A percentile compares a stretch with the other conserved stretches of the same genome.
Conservation (phyloP, 2,888 invertebrate species). For the Chymomyza fuscimana region DNA sequence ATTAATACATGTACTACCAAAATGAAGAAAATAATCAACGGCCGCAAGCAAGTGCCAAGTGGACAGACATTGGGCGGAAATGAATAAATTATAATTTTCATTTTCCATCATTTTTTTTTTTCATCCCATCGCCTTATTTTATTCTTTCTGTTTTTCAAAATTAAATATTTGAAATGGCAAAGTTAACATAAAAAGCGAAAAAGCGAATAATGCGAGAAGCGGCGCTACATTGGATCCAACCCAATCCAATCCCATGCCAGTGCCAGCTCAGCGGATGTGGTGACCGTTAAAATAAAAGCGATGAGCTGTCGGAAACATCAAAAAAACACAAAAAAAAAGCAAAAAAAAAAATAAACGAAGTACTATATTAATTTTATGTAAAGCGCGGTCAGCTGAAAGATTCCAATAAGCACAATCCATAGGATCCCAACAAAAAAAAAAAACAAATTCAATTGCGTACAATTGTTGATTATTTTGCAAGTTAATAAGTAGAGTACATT, state of each 20-base stretch:
- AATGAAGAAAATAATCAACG: slow-evolving; percentile 10
- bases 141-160: slow-evolving; percentile 44
- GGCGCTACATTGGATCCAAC: background rate
- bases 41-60: slow-evolving; percentile 2
- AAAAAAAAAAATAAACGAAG: slow-evolving; percentile 19
- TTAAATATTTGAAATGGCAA: slow-evolving; percentile 60
- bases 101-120: slow-evolving; percentile 33
- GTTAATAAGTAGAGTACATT: too few species aligned
- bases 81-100: slow-evolving; percentile 62
- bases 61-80: slow-evolving; percentile 60
- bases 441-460: background rate
- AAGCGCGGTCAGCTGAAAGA: slow-evolving; percentile 39
- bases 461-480: too few species aligned
- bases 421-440: slow-evolving; percentile 42
- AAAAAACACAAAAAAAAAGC: slow-evolving; percentile 15
- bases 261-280: slow-evolving; percentile 29
- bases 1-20: background rate
- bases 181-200: slow-evolving; percentile 71
- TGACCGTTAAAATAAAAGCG: slow-evolving; percentile 66
- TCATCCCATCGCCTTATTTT: background rate
- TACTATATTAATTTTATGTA: slow-evolving; percentile 74
- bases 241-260: slow-evolving; percentile 6
- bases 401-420: slow-evolving; percentile 38
- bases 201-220: slow-evolving; percentile 68
- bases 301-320: slow-evolving; percentile 70